Evolutionary conservation across 2,113 vertebrate genomes (phyloP), one percentile per base, ranked within the genome.

Genomic region (Hystrix cristata): DNA sequence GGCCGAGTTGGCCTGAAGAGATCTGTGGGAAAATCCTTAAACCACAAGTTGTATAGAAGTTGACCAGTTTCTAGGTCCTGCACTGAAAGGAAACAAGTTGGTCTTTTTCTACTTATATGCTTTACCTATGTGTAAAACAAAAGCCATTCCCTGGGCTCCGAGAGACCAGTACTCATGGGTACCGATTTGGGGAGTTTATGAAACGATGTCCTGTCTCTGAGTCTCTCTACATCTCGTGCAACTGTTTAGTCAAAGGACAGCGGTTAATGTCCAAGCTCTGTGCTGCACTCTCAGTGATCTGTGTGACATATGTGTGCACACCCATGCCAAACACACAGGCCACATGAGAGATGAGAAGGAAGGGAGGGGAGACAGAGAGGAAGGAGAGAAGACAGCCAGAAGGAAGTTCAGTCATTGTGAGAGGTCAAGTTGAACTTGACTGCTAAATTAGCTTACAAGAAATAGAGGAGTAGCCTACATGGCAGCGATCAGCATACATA

Each of bases 1-100:
- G 83, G 67, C 86, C 96, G 90, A 87, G 53, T 27, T 80, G 34
- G 60, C 81, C 87, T 96, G 93, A 96, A 95, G 38, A 94, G 95
- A 90, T n/a, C 69, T 97, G 80, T 93, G 90, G 87, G 97, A 93
- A 97, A 96, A 87, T 87, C 59, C 86, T 74, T 31, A 93, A 95
- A 92, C 81, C 51, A 74, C 51, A 96, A 87, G 31, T 65, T 7
- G 51, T 57, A 55, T 82, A 87, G 82, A 80, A 94, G 83, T 10
- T 88, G 92, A 96, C 55, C 38, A 16, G 38, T 90, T 97, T 96
- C 87, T 95, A 38, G 87, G 76, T 87, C 78, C 31, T 89, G 46
- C 48, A 57, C 1, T 94, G 78, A 95, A 97, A 98, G 67, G 48
- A 95, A 96, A 92, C 82, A 92, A 88, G 43, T 25, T 64, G 48